phyloP scores from a whole-genome alignment of 1,140 invertebrate species.

The Drosophila kohkoa region DNA sequence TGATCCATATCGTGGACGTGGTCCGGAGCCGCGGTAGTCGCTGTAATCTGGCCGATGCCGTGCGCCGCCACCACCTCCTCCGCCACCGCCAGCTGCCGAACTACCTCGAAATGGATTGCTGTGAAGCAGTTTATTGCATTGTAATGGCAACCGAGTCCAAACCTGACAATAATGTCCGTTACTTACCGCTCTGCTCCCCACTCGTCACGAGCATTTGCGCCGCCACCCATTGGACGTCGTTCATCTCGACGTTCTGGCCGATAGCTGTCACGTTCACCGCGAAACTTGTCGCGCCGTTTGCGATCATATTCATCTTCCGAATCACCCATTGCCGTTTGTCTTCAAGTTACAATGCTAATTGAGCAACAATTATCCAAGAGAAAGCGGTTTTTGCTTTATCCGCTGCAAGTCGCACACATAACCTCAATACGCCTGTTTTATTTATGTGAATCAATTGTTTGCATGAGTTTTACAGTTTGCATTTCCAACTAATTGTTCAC shows the following conservation, averaged over 20 bases:
- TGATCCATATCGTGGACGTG: conserved; percentile 88
- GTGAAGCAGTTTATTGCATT: conserved; percentile 13
- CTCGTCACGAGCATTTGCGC: conserved; percentile 88
- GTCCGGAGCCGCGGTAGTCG: conserved; percentile 87
- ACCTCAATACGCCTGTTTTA: conserved; percentile 11
- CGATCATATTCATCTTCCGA: conserved; percentile 96
- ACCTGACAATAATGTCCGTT: background rate
- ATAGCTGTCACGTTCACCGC: conserved; percentile 93
- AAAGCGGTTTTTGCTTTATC: conserved; percentile 29
- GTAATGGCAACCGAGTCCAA: conserved; percentile 3
- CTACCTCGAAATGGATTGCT: conserved; percentile 80
- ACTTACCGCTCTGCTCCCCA: conserved; percentile 88
- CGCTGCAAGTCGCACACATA: conserved; percentile 20
- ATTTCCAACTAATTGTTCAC: background rate
- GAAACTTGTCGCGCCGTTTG: conserved; percentile 94
- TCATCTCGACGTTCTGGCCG: conserved; percentile 90
- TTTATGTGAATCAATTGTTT: background rate
- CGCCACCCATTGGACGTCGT: conserved; percentile 82
- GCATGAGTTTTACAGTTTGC: background rate
- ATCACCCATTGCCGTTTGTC: conserved; percentile 90
- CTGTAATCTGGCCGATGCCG: conserved; percentile 89
- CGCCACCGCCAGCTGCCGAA: conserved; percentile 78
- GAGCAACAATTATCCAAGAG: background rate
- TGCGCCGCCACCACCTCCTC: conserved; percentile 84
- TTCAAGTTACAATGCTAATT: conserved; percentile 7